Base-by-base conservation (phyloP, 2,797 vertebrate species). In the Argya squamiceps region DNA sequence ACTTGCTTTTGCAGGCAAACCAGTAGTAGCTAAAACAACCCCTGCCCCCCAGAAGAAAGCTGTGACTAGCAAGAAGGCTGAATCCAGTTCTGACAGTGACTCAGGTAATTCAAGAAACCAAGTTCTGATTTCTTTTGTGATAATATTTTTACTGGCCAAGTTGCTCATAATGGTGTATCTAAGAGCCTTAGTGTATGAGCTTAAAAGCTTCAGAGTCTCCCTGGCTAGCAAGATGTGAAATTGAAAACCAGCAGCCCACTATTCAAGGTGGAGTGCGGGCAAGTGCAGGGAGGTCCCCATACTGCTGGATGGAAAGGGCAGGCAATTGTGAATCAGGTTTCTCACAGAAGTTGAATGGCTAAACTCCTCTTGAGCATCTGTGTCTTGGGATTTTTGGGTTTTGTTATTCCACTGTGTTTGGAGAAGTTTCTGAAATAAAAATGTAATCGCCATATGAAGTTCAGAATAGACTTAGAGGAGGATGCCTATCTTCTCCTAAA, bases 81-180 rank as follows among this genome's bases (percentile, higher is more conserved):
- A 98, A 50, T 98, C 98, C 84, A 99, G 98, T 95, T 99, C 98
- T 26, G 99, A 98, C 39, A 99, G 98, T 92, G 97, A 97, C 47
- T 99, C 99, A 74, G 99, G 99, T 99, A 98, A 94, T 52, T 90
- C 3, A 75, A 26, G 32, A 84, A 83, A 32, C 14, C 24, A 34
- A 39, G 4, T 62, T 19, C 53, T 62, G 4, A 10, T 56, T 56
- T 34, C 2, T 62, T 68, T 24, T 50, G 6, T 77, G 53, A 46
- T 71, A 41, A 47, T 30, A 4, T 36, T 93, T 83, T 69, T 76
- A 44, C 32, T 88, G 69, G 20, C 13, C 62, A 69, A 15, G 10
- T 69, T 70, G 36, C n/a, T 73, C 64, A 2, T 10, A 21, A 12
- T 39, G 10, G 3, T 53, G 2, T 79, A 11, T 64, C 39, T 59